Evolutionary conservation across 1,140 invertebrate genomes (phyloP), one percentile per base, ranked within the genome.

Genomic region (Luehdorfia chinensis): DNA sequence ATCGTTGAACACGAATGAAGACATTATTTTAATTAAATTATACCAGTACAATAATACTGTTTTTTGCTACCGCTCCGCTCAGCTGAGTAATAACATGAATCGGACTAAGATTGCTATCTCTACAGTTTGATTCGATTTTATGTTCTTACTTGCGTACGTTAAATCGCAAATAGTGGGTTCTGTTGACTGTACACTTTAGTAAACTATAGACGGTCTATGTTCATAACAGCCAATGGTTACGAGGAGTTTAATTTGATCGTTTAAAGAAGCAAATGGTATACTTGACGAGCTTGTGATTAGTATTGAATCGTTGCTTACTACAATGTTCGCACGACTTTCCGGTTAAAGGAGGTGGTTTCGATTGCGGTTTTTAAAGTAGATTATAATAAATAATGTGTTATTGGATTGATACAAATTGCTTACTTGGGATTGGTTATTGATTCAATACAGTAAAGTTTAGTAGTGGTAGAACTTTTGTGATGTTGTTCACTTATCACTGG

Each of bases 131-230:
- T 75, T 79, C 67, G 66, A 66, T 61, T 75, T 78, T 69, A 74
- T 66, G 66, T 72, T 58, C 55, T 55, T 54, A 59, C 55, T 55
- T 55, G 60, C 63, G 59, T 66, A 72, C 69, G 69, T 66, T 79
- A 81, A 81, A 76, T 75, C 60, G 69, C 70, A 85, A 81, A 85
- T 81, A 75, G 79, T 62, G 55, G 62, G 67, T 66, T 77, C 68
- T 47, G 50, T 67, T 58, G 55, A 73, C 47, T 59, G 60, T 64
- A 67, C 64, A 68, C 57, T 70, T 73, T 67, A 72, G 55, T 53
- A 59, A 43, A 43, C 49, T 47, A 50, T 45, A 50, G 49, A 57
- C 56, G 39, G 31, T 45, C 46, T 57, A 50, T 59, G 57, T 61
- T 66, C 58, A 58, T 57, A 53, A 50, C 49, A 15, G 44, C 47